These are phyloP conservation scores for Rousettus leschenaultii DNA, from an alignment of 2,113 vertebrate species.

Conservation along the genomic window DNA sequence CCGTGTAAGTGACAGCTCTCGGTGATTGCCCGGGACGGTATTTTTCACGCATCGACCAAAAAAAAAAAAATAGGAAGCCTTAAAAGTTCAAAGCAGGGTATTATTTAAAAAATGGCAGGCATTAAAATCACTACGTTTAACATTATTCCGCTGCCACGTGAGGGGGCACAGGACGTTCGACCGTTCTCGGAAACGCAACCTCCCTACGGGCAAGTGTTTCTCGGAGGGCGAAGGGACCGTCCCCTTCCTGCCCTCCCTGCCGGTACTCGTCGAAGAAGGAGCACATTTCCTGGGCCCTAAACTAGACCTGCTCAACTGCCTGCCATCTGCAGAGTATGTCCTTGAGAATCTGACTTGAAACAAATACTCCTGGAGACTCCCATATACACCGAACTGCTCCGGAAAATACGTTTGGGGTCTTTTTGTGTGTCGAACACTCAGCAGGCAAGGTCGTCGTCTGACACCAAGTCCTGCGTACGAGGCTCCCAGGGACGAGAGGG, in stretches of 20 bases:
- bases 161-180: background rate
- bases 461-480: accelerated
- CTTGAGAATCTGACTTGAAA: background rate
- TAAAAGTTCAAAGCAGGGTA: background rate
- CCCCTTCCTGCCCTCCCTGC: background rate
- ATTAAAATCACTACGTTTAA: constrained; percentile 6
- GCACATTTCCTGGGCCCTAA: background rate
- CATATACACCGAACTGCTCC: background rate
- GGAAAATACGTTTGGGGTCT: background rate
- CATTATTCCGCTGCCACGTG: background rate
- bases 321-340: background rate
- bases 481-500: background rate
- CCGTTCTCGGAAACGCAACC: background rate
- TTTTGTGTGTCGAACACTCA: background rate
- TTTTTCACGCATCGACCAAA: background rate
- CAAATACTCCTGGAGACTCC: background rate
- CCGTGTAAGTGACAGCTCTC: background rate
- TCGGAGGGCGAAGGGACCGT: background rate
- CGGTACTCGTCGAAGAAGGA: background rate
- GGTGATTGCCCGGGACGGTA: background rate
- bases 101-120: background rate
- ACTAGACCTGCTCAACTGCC: background rate
- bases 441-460: background rate
- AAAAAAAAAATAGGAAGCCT: too few relatives aligned
- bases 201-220: background rate